These are phyloP conservation scores for Drosophila neonasuta DNA, from an alignment of 2,888 invertebrate species.

Conservation along the genomic window DNA sequence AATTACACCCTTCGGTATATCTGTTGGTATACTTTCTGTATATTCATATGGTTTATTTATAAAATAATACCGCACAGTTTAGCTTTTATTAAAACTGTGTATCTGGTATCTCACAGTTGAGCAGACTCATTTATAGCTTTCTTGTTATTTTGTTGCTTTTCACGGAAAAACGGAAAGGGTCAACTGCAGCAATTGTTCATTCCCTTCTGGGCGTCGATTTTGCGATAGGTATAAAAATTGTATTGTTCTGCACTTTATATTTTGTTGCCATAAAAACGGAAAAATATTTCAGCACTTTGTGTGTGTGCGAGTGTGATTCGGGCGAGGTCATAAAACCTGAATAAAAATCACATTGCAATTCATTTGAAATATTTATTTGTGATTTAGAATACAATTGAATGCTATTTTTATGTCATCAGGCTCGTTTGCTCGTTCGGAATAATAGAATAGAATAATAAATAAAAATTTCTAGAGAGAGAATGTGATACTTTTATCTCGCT, in stretches of 20 bases:
- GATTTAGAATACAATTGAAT: constrained; percentile 58
- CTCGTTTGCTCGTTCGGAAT: background rate
- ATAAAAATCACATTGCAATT: constrained; percentile 53
- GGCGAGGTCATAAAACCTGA: constrained; percentile 28
- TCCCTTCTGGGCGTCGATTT: constrained; percentile 1
- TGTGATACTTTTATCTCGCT: constrained; percentile 26
- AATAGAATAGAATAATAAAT: constrained; percentile 21
- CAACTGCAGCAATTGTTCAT: constrained; percentile 12
- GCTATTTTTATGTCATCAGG: constrained; percentile 43
- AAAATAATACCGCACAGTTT: too few species aligned
- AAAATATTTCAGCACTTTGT: constrained; percentile 16
- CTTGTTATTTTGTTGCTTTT: background rate
- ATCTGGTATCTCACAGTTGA: too few species aligned
- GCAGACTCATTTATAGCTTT: background rate
- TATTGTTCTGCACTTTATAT: constrained; percentile 28
- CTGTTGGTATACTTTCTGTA: too few species aligned
- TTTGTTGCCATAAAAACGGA: constrained; percentile 21
- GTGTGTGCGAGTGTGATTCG: constrained; percentile 1
- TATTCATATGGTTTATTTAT: too few species aligned
- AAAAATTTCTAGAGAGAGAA: constrained; percentile 13
- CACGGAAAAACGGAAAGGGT: background rate
- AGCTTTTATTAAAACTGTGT: too few species aligned
- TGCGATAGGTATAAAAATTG: constrained; percentile 15
- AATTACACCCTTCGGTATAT: too few species aligned
- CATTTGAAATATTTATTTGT: constrained; percentile 68